Evolutionary conservation across 2,113 vertebrate genomes (phyloP).

Genomic region (Meles meles): DNA sequence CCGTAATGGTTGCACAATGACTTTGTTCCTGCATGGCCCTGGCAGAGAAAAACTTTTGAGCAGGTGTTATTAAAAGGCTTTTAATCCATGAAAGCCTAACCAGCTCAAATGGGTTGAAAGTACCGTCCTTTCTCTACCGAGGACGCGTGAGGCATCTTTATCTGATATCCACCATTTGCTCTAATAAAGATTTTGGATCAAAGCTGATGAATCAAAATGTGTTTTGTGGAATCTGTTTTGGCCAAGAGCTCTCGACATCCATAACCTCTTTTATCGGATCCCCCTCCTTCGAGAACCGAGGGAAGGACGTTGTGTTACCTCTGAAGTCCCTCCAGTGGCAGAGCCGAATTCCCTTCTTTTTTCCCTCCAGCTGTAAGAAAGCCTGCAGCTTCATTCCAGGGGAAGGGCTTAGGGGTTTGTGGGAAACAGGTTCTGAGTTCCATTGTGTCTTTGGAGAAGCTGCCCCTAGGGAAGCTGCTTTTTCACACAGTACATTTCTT

Average conservation of each 20-base stretch:
- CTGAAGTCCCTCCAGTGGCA: not conserved
- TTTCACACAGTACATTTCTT: not conserved
- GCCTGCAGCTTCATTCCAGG: not conserved
- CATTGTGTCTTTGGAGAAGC: not conserved
- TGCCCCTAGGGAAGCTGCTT: not conserved
- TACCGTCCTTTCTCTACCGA: not conserved
- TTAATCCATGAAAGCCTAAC: conserved; percentile 54
- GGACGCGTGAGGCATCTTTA: not conserved
- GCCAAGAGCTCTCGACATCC: not conserved
- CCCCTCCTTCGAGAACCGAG: not conserved
- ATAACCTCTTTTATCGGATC: not conserved
- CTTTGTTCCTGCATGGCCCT: not conserved
- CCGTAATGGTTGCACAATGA: not conserved
- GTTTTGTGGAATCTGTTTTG: not conserved
- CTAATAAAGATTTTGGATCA: conserved; percentile 23
- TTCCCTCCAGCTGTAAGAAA: not conserved
- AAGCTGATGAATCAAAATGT: not conserved
- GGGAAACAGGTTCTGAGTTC: not conserved
- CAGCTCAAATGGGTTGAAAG: conserved; percentile 19
- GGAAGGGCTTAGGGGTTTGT: not conserved
- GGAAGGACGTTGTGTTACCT: not conserved
- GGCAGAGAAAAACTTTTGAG: conserved; percentile 10
- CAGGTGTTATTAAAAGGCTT: conserved; percentile 64
- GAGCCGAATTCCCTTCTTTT: not conserved
- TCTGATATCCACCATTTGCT: not conserved